These are phyloP conservation scores for Choreutis nemorana DNA, from an alignment of 2,888 invertebrate genomes.

Conservation along the genomic window DNA sequence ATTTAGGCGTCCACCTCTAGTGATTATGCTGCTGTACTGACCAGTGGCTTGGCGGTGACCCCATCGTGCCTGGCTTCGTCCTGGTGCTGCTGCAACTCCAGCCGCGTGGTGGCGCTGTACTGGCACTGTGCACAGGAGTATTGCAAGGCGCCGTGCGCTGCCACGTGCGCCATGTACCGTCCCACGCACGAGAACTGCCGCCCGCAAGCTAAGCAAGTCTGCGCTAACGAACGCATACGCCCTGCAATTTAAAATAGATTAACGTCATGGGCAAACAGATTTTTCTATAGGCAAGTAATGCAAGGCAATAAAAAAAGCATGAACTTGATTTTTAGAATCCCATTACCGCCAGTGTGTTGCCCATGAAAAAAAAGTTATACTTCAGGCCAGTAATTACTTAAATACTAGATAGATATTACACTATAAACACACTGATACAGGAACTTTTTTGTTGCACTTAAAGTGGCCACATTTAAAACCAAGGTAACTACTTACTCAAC, in stretches of 20 bases:
- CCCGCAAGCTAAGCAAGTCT: conserved; percentile 56
- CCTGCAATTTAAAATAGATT: conserved; percentile 27
- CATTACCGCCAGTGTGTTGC: too few species aligned
- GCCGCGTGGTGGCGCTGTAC: conserved; percentile 48
- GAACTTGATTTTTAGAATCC: not conserved
- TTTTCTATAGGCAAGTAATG: too few species aligned
- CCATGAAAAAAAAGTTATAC: too few species aligned
- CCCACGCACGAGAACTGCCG: conserved; percentile 48
- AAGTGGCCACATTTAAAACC: too few species aligned
- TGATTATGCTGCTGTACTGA: too few species aligned
- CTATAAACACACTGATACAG: too few species aligned
- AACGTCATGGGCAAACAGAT: too few species aligned
- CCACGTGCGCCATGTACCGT: conserved; percentile 64
- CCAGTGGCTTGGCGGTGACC: conserved; percentile 31
- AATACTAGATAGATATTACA: too few species aligned
- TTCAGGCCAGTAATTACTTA: too few species aligned
- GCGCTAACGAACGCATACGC: conserved; percentile 33
- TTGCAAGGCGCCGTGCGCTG: conserved; percentile 67
- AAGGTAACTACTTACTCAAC: too few species aligned
- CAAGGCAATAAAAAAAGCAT: not conserved
- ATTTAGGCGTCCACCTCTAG: not conserved
- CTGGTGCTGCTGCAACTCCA: conserved; percentile 66
- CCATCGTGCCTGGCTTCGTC: conserved; percentile 58
- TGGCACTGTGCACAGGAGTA: conserved; percentile 68
- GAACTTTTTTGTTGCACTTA: too few species aligned